Conservation (phyloP, 1,140 invertebrate species). For the Schlechtendalia chinensis region DNA sequence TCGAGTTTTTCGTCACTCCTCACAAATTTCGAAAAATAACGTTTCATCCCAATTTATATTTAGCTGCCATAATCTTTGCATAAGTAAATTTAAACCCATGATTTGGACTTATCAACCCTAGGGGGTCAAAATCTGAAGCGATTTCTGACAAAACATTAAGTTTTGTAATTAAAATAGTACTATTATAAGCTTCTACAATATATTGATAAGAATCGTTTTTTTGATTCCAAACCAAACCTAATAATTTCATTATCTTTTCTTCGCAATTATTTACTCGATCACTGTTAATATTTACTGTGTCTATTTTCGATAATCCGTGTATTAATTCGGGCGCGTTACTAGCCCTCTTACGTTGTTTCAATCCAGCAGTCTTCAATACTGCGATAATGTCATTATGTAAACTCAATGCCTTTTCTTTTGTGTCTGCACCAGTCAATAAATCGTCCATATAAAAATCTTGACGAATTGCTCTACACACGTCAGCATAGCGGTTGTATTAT, state of each 20-base stretch:
- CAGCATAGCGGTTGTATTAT: not conserved
- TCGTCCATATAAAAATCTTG: too few species aligned
- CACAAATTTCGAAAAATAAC: too few species aligned
- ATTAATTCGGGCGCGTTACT: too few species aligned
- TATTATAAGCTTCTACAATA: too few species aligned
- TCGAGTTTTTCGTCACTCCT: constrained; percentile 53
- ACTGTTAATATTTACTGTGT: too few species aligned
- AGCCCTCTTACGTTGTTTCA: not conserved
- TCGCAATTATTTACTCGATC: too few species aligned
- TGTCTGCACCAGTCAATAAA: not conserved
- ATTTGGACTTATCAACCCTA: constrained; percentile 30
- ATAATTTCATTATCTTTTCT: not conserved
- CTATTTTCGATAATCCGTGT: too few species aligned
- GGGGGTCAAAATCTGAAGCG: constrained; percentile 39
- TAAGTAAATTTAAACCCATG: constrained; percentile 11
- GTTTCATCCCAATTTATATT: constrained; percentile 24
- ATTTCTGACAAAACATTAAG: constrained; percentile 51
- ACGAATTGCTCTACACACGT: not conserved
- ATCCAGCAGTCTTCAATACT: too few species aligned
- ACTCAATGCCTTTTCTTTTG: not conserved
- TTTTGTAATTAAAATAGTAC: constrained; percentile 47
- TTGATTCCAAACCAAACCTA: constrained; percentile 2
- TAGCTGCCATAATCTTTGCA: constrained; percentile 6
- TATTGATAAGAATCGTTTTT: constrained; percentile 13
- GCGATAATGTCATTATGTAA: constrained; percentile 1